Percentiles rank a stretch among this genome's conserved stretches.
These are phyloP conservation scores for Itoplectis maculator DNA, from an alignment of 2,888 invertebrate genomes.

Conservation along the genomic window DNA sequence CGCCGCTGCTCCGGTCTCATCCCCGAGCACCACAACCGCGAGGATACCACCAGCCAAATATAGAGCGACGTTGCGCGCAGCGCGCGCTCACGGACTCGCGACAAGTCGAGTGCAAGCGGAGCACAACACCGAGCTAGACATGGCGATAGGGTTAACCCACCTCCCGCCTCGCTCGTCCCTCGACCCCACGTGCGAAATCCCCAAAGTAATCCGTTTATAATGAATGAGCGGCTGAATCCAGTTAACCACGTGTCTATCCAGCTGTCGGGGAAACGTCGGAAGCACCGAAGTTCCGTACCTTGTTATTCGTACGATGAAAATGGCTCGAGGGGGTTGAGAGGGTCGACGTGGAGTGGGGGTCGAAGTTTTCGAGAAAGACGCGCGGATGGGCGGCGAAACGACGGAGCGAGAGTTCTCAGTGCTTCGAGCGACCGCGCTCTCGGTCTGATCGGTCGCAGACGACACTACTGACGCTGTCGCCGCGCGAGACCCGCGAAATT, in stretches of 20 bases:
- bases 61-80: background rate
- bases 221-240: constrained; percentile 46
- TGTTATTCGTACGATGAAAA: constrained; percentile 56
- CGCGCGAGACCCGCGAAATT: constrained; percentile 23
- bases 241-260: constrained; percentile 59
- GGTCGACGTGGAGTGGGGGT: too few species aligned
- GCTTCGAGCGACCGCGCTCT: background rate
- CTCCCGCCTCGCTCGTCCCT: too few species aligned
- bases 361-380: constrained; percentile 21
- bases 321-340: constrained; percentile 28
- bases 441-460: constrained; percentile 21
- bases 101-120: background rate
- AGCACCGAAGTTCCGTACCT: constrained; percentile 48
- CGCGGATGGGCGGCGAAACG: background rate
- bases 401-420: background rate
- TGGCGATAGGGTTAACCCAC: too few species aligned
- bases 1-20: constrained; percentile 25
- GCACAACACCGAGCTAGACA: background rate
- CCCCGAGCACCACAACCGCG: background rate
- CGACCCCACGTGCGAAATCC: constrained; percentile 15
- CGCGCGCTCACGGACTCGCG: background rate
- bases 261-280: constrained; percentile 48
- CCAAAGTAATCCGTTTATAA: constrained; percentile 50
- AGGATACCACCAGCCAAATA: background rate
- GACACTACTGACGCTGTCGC: constrained; percentile 3